Evolutionary conservation across 2,888 invertebrate species (phyloP).

Genomic region (Platycheirus albimanus): DNA sequence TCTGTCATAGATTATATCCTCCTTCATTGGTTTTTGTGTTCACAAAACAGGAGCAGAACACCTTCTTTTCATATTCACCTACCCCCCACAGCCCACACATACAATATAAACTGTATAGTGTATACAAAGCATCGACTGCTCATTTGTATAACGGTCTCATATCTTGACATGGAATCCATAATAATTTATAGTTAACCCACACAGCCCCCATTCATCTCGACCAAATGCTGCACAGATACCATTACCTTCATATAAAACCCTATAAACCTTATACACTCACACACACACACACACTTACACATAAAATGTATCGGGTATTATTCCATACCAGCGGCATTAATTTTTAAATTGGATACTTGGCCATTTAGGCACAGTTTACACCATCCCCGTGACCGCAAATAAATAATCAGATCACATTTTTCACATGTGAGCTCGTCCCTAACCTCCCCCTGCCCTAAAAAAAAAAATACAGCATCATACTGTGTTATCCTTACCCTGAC

Average conservation of each 20-base stretch:
- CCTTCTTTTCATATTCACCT: slow-evolving; percentile 44
- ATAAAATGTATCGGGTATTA: slow-evolving; percentile 14
- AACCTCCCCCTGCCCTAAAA: background rate
- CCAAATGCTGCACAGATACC: slow-evolving; percentile 36
- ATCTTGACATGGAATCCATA: slow-evolving; percentile 73
- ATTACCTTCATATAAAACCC: too few species aligned
- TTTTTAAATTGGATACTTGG: slow-evolving; percentile 75
- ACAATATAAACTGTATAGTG: background rate
- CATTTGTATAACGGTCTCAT: slow-evolving; percentile 72
- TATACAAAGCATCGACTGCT: slow-evolving; percentile 47
- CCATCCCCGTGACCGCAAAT: slow-evolving; percentile 70
- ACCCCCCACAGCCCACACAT: too few species aligned
- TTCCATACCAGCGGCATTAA: slow-evolving; percentile 42
- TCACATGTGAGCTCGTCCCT: slow-evolving; percentile 67
- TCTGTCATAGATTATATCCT: slow-evolving; percentile 49
- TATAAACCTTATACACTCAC: slow-evolving; percentile 21
- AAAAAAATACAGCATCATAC: slow-evolving; percentile 3
- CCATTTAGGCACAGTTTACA: slow-evolving; percentile 74
- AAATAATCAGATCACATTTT: slow-evolving; percentile 74
- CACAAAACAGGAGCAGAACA: slow-evolving; percentile 12
- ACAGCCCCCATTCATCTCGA: slow-evolving; percentile 54
- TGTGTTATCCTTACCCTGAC: slow-evolving; percentile 13
- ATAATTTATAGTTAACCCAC: slow-evolving; percentile 69
- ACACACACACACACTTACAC: background rate
- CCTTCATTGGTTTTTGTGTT: slow-evolving; percentile 10